Conservation (phyloP, 1,140 invertebrate genomes). For the Euwallacea fornicatus region DNA sequence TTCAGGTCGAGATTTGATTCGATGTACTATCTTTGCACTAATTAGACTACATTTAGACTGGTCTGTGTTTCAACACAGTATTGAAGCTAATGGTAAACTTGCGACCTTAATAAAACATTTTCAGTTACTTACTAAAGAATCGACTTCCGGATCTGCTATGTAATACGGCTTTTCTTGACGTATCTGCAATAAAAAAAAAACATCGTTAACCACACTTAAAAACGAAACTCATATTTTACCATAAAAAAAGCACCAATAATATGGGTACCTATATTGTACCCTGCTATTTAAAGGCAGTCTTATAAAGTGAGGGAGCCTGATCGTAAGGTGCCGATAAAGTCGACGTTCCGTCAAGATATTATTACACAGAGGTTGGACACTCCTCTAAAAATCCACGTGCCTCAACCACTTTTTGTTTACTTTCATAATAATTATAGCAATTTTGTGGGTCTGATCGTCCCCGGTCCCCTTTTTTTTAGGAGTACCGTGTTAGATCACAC, state of each 20-base stretch:
- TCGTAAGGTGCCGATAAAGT: constrained; percentile 46
- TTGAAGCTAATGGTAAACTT: too few species aligned
- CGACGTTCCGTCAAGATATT: constrained; percentile 45
- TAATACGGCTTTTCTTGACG: constrained; percentile 97
- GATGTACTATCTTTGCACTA: too few species aligned
- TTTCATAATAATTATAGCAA: constrained; percentile 50
- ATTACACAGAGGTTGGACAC: constrained; percentile 49
- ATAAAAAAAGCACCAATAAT: constrained; percentile 24
- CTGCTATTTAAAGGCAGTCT: constrained; percentile 40
- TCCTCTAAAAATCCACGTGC: constrained; percentile 49
- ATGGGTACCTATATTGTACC: constrained; percentile 23
- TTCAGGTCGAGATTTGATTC: too few species aligned
- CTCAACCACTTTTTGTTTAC: constrained; percentile 46
- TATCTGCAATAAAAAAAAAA: constrained; percentile 79
- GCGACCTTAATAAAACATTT: neutral
- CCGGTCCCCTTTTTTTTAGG: too few species aligned
- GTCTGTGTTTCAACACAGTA: too few species aligned
- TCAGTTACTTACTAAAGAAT: constrained; percentile 88
- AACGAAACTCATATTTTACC: constrained; percentile 18
- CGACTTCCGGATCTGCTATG: constrained; percentile 96
- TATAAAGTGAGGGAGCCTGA: constrained; percentile 47
- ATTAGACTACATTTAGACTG: too few species aligned
- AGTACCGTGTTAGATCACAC: too few species aligned
- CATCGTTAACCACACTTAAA: neutral
- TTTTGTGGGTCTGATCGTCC: constrained; percentile 33